These are phyloP conservation scores for Percopsis transmontana DNA, from an alignment of 2,113 vertebrate species.

Conservation along the genomic window DNA sequence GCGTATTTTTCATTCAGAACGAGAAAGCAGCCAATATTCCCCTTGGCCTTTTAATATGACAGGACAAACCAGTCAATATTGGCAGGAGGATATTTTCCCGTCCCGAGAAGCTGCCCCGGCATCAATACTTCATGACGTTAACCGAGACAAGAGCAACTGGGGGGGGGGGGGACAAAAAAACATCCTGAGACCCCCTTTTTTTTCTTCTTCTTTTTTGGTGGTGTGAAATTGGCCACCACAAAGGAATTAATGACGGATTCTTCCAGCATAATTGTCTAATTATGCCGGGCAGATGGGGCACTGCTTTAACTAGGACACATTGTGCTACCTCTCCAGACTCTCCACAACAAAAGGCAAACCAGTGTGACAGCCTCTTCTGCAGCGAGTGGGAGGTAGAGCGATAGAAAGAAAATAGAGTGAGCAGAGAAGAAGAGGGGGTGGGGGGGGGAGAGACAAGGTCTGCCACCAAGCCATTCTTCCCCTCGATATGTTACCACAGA, in stretches of 20 bases:
- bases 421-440: constrained; percentile 10
- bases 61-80: constrained; percentile 67
- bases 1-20: constrained; percentile 52
- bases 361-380: constrained; percentile 77
- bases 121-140: constrained; percentile 66
- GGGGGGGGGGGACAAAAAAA: constrained; percentile 50
- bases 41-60: constrained; percentile 60
- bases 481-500: constrained; percentile 79
- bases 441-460: constrained; percentile 37
- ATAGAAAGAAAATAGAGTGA: constrained; percentile 66
- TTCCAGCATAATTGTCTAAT: constrained; percentile 80
- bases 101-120: constrained; percentile 54
- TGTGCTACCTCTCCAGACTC: constrained; percentile 78
- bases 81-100: constrained; percentile 60
- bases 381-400: constrained; percentile 74
- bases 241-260: constrained; percentile 78
- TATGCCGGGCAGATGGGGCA: constrained; percentile 79
- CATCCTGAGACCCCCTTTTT: constrained; percentile 59
- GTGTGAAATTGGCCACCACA: constrained; percentile 73
- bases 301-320: constrained; percentile 81
- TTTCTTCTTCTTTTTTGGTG: constrained; percentile 47
- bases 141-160: constrained; percentile 54
- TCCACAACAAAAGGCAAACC: constrained; percentile 78
- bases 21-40: constrained; percentile 63
- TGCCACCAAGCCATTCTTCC: constrained; percentile 75